phyloP scores from a whole-genome alignment of 2,888 invertebrate species.

The Terebella lapidaria region DNA sequence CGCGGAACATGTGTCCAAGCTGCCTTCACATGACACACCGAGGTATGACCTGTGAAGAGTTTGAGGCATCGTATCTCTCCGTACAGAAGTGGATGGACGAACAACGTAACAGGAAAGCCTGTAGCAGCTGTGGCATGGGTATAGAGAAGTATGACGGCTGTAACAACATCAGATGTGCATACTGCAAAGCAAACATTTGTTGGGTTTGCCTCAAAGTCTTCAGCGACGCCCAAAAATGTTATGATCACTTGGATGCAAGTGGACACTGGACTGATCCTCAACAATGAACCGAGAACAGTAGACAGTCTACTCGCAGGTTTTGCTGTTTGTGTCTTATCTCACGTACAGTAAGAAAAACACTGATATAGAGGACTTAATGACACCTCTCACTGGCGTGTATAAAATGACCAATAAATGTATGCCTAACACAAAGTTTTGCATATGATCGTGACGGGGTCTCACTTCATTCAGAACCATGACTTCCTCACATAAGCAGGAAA shows the following conservation, averaged over 20 bases:
- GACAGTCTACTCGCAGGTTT: too few species aligned
- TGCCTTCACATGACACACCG: not conserved
- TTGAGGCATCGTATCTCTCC: not conserved
- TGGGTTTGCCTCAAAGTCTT: slow-evolving; percentile 8
- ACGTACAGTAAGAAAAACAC: too few species aligned
- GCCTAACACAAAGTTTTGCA: too few species aligned
- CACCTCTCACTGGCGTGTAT: too few species aligned
- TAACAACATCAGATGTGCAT: slow-evolving; percentile 6
- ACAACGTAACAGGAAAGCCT: slow-evolving; percentile 2
- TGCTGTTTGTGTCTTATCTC: too few species aligned
- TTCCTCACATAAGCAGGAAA: too few species aligned
- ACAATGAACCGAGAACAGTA: too few species aligned
- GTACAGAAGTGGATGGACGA: slow-evolving; percentile 1
- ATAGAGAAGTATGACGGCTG: slow-evolving; percentile 17
- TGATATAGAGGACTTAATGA: too few species aligned
- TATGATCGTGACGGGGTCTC: too few species aligned
- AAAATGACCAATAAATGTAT: too few species aligned
- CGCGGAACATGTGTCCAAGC: not conserved
- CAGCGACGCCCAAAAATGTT: not conserved
- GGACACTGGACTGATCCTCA: too few species aligned
- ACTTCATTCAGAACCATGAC: too few species aligned
- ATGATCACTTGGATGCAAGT: not conserved
- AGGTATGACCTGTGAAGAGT: not conserved
- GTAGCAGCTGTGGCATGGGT: slow-evolving; percentile 9
- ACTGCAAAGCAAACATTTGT: slow-evolving; percentile 6